A percentile compares a stretch with the other conserved stretches of the same genome.
These are phyloP conservation scores for Alouatta palliata DNA, from an alignment of 2,113 vertebrate species.

Conservation along the genomic window DNA sequence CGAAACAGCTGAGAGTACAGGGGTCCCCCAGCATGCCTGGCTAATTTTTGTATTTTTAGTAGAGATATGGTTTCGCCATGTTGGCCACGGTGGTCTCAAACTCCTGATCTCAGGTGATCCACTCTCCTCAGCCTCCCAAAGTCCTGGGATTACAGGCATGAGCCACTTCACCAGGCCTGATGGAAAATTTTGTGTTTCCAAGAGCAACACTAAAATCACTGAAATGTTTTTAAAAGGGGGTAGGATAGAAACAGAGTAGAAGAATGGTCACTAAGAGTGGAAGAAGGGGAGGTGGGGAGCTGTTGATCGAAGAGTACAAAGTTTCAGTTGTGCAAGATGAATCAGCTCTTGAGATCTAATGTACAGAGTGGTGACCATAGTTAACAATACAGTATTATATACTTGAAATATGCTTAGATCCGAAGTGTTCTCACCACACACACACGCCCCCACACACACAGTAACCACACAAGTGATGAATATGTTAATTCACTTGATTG, in stretches of 20 bases:
- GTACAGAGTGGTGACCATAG: accelerated
- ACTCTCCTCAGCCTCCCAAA: too few species aligned
- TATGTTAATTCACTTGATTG: not conserved
- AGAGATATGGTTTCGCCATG: too few species aligned
- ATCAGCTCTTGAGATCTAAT: not conserved
- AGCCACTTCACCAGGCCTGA: too few species aligned
- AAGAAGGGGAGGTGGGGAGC: not conserved
- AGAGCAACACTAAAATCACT: not conserved
- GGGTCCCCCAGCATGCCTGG: too few species aligned
- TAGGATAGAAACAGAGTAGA: not conserved
- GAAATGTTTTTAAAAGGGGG: not conserved
- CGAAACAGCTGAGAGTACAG: too few species aligned
- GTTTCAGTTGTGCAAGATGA: not conserved
- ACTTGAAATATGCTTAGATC: not conserved
- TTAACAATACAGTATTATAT: too few species aligned
- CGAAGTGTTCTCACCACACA: too few species aligned
- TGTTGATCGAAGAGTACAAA: not conserved
- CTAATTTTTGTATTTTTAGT: too few species aligned
- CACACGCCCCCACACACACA: not conserved
- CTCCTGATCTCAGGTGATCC: too few species aligned
- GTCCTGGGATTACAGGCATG: too few species aligned
- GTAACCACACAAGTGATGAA: not conserved
- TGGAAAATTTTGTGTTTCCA: not conserved
- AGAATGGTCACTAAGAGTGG: not conserved
- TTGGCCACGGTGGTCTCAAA: too few species aligned